Conservation (phyloP, 2,888 invertebrate species). For the Phortica okadai region DNA sequence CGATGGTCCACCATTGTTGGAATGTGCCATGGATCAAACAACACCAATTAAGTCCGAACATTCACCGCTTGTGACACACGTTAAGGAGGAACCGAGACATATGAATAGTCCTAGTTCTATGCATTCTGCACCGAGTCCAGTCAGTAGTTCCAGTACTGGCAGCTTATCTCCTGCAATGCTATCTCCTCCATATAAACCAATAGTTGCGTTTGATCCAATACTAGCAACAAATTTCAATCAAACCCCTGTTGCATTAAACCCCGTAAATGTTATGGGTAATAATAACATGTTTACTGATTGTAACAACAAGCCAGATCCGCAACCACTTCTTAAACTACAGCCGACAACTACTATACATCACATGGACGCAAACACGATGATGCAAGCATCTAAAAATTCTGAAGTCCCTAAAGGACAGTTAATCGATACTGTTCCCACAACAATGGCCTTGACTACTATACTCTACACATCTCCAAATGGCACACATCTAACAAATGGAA, state of each 20-base stretch:
- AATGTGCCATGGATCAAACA: constrained; percentile 53
- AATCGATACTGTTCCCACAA: constrained; percentile 44
- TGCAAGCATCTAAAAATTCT: constrained; percentile 45
- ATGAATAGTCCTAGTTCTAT: constrained; percentile 43
- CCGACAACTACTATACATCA: constrained; percentile 61
- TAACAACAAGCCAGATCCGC: constrained; percentile 44
- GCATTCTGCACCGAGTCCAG: constrained; percentile 41
- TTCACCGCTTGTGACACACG: constrained; percentile 51
- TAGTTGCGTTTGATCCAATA: constrained; percentile 62
- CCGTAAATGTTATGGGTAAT: constrained; percentile 30
- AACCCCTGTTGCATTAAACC: constrained; percentile 44
- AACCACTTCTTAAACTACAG: constrained; percentile 50
- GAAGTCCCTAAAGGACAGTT: constrained; percentile 32
- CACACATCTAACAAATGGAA: constrained; percentile 16
- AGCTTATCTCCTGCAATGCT: constrained; percentile 29
- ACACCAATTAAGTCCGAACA: constrained; percentile 57
- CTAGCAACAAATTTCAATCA: constrained; percentile 67
- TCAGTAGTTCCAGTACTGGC: constrained; percentile 22
- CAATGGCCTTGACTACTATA: constrained; percentile 39
- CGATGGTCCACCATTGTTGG: constrained; percentile 50
- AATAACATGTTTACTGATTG: constrained; percentile 33
- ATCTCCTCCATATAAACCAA: constrained; percentile 62
- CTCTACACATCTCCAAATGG: constrained; percentile 52
- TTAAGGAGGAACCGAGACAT: constrained; percentile 58
- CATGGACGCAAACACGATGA: constrained; percentile 51